Conservation (phyloP, 2,797 vertebrate species). For the Diplodus puntazzo region DNA sequence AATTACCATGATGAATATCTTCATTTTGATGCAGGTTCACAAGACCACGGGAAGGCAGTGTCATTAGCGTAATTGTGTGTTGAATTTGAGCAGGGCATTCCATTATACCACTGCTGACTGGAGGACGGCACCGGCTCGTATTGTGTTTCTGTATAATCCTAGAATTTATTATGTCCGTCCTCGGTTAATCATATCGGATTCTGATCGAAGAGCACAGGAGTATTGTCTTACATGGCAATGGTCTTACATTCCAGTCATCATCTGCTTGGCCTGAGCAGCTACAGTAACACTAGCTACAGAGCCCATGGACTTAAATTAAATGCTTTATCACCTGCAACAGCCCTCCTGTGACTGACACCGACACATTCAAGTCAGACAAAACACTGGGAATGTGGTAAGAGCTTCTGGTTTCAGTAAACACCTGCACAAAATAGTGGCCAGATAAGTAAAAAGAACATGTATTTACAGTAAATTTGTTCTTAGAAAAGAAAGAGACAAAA, state of each 20-base stretch:
- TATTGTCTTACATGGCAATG: constrained; percentile 18
- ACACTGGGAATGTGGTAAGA: neutral
- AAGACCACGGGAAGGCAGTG: constrained; percentile 33
- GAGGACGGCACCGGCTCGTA: constrained; percentile 22
- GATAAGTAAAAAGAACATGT: neutral
- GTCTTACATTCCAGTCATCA: constrained; percentile 22
- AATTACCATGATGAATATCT: constrained; percentile 72
- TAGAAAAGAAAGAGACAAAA: neutral
- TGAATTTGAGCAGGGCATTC: constrained; percentile 49
- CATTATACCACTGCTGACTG: constrained; percentile 38
- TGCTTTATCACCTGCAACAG: neutral
- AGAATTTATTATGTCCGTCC: constrained; percentile 41
- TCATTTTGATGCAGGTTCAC: constrained; percentile 68
- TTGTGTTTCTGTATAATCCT: constrained; percentile 42
- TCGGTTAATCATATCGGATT: constrained; percentile 34
- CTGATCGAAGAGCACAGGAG: constrained; percentile 27
- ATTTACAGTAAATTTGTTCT: neutral
- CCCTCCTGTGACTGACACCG: constrained; percentile 13
- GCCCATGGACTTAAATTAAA: constrained; percentile 27
- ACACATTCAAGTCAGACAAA: neutral
- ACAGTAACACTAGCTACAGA: constrained; percentile 31
- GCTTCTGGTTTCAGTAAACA: neutral
- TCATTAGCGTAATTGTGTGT: constrained; percentile 68
- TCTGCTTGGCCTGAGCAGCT: constrained; percentile 11
- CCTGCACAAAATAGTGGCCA: neutral